A percentile compares a stretch with the other conserved stretches of the same genome.
These are phyloP conservation scores for Chelmon rostratus DNA, from an alignment of 2,797 vertebrate species.

Conservation along the genomic window DNA sequence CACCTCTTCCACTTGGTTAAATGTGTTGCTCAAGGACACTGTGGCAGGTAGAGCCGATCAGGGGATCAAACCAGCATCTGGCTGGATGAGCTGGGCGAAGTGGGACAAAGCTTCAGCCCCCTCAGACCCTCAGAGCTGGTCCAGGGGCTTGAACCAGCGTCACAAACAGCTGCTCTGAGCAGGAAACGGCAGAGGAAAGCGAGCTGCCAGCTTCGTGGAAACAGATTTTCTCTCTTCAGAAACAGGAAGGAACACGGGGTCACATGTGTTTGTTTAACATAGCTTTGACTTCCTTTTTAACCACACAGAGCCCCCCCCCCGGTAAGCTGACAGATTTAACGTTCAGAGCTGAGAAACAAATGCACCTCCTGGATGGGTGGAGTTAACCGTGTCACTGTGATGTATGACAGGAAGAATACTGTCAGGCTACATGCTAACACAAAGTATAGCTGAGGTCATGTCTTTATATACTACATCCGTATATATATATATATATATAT, in stretches of 20 bases:
- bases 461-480: no score
- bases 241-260: constrained; percentile 29
- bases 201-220: constrained; percentile 27
- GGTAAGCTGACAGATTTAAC: constrained; percentile 16
- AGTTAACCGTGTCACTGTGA: neutral
- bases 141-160: neutral
- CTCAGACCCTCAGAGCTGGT: neutral
- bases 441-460: no score
- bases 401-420: no score
- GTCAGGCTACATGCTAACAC: no score
- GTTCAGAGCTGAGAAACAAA: constrained; percentile 3
- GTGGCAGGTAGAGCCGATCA: no score
- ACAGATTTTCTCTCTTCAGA: constrained; percentile 4
- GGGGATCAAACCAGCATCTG: no score
- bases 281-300: constrained; percentile 33
- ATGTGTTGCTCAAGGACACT: no score
- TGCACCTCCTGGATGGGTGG: neutral
- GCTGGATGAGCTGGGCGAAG: neutral
- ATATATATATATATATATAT: no score
- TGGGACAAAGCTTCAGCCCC: no score
- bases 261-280: constrained; percentile 34
- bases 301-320: neutral
- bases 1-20: no score
- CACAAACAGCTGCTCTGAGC: neutral
- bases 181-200: constrained; percentile 5